A percentile compares a stretch with the other conserved stretches of the same genome.
Evolutionary conservation across 53 echinoderm and acorn worm species (phyloP).

Genomic region (Temnopleurus reevesii): DNA sequence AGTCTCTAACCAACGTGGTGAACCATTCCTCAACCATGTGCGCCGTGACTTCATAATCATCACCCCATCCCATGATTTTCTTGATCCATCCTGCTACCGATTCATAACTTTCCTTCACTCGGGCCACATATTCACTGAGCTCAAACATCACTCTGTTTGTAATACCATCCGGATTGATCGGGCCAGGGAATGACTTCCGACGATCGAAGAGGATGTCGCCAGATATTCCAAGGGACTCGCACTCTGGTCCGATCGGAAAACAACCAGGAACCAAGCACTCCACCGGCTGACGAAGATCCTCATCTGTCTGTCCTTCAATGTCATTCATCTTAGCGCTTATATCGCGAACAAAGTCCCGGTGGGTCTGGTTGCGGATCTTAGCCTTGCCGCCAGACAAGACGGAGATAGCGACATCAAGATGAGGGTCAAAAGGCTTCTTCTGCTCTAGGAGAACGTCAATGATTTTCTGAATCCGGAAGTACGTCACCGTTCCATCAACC

Average conservation of each 20-base stretch:
- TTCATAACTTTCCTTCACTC: neutral
- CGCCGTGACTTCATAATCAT: neutral
- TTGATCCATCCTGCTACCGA: neutral
- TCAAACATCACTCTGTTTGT: conserved; percentile 48
- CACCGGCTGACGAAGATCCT: conserved; percentile 24
- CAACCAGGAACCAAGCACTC: conserved; percentile 41
- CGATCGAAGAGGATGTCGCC: conserved; percentile 13
- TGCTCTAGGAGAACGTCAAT: conserved; percentile 23
- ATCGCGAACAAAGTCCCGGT: neutral
- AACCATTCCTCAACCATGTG: conserved; percentile 20
- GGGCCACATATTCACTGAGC: conserved; percentile 1
- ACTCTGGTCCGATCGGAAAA: conserved; percentile 49
- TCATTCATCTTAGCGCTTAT: conserved; percentile 7
- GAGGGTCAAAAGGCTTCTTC: neutral
- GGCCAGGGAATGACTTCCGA: neutral
- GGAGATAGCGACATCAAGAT: neutral
- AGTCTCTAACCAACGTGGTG: neutral
- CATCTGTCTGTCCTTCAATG: neutral
- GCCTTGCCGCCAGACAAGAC: conserved; percentile 38
- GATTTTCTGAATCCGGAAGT: conserved; percentile 44
- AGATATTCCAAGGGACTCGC: conserved; percentile 30
- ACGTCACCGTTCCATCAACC: conserved; percentile 41
- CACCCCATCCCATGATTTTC: conserved; percentile 25
- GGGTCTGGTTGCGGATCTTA: conserved; percentile 14
- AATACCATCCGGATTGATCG: neutral